These are phyloP conservation scores for Rotaria magnacalcarata DNA, from an alignment of 2,888 invertebrate genomes.

Conservation along the genomic window DNA sequence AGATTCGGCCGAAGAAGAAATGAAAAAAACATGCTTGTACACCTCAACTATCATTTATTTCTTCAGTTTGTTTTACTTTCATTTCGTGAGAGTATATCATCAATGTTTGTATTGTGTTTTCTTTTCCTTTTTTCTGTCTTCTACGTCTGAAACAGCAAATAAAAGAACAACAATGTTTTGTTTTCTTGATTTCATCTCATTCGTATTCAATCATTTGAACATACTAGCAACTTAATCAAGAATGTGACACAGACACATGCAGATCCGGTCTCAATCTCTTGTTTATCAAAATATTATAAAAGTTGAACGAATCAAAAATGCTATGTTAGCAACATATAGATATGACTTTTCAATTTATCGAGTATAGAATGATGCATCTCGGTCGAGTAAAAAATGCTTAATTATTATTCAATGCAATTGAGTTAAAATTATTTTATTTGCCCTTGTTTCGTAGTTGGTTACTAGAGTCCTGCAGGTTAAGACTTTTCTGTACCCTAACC, in stretches of 20 bases:
- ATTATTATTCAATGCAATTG: neutral
- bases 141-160: neutral
- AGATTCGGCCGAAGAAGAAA: neutral
- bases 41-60: constrained; percentile 5
- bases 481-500: no score
- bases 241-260: neutral
- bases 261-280: neutral
- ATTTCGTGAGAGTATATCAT: constrained; percentile 21
- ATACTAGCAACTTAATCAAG: no score
- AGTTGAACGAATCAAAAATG: constrained; percentile 52
- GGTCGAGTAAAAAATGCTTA: neutral
- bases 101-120: neutral
- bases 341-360: no score
- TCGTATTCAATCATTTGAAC: neutral
- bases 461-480: no score
- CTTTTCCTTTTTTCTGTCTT: neutral
- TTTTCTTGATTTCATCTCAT: neutral
- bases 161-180: constrained; percentile 1
- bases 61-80: constrained; percentile 29
- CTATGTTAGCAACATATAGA: constrained; percentile 51
- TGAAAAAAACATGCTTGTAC: neutral
- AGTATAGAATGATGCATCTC: constrained; percentile 39
- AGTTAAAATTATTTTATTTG: no score
- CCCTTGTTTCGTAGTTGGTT: no score
- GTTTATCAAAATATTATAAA: constrained; percentile 53